A percentile compares a stretch with the other conserved stretches of the same genome.
These are phyloP conservation scores for Megaustenia siamemsis DNA, from an alignment of 2,888 invertebrate genomes.

Conservation along the genomic window DNA sequence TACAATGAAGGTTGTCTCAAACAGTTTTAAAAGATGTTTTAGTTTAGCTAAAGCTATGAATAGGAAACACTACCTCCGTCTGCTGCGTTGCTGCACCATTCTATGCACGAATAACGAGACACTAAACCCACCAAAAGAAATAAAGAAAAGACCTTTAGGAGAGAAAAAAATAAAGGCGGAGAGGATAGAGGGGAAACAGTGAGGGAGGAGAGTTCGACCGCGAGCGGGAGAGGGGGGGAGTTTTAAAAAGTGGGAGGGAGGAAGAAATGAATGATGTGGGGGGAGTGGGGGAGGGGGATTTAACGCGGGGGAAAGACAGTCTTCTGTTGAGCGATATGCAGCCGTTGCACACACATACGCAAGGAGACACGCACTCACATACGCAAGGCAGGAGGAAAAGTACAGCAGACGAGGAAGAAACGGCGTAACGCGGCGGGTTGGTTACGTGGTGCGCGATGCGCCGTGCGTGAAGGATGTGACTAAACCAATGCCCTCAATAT, in stretches of 20 bases:
- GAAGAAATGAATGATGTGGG: not conserved
- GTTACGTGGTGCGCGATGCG: conserved; percentile 29
- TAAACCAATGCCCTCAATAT: conserved; percentile 17
- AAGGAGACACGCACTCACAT: not conserved
- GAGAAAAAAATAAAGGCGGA: not conserved
- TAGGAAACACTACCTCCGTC: conserved; percentile 1
- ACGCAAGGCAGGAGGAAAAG: not conserved
- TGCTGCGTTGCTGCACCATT: conserved; percentile 22
- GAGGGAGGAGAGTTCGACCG: not conserved
- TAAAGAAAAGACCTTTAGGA: conserved; percentile 4
- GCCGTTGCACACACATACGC: not conserved
- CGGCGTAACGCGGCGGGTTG: conserved; percentile 14
- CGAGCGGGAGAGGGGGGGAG: not conserved
- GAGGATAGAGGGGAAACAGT: not conserved
- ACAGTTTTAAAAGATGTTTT: not conserved
- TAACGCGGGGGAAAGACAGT: not conserved
- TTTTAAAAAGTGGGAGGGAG: not conserved
- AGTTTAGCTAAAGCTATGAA: not conserved
- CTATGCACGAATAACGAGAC: conserved; percentile 34
- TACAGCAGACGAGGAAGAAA: conserved; percentile 1
- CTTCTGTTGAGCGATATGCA: conserved; percentile 23
- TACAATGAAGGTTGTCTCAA: not conserved
- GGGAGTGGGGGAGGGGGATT: not conserved
- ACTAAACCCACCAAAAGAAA: conserved; percentile 29
- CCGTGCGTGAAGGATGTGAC: conserved; percentile 19